Base-by-base conservation (phyloP, 1,140 invertebrate genomes). In the Probaryconus sp. region DNA sequence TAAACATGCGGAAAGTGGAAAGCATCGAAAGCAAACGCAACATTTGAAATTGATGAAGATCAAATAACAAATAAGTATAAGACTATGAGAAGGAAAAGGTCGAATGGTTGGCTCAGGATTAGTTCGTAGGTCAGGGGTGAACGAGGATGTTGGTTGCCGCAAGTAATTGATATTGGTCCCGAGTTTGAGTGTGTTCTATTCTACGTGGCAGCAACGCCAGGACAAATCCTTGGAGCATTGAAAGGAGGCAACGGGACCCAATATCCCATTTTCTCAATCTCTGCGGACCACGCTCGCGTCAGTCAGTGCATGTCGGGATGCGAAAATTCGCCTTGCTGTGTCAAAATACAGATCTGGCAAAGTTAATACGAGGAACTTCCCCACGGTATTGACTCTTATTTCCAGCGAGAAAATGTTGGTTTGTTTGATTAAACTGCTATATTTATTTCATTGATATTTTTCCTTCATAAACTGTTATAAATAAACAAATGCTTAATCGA, bases 161-260 rank as follows among this genome's bases (percentile, higher is more conserved):
- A 74, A 78, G 78, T 82, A 82, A 84, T 84, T 81, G 80, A 80
- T 82, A 84, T 82, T 80, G 79, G 80, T 81, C 64, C 38, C 69
- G 43, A 63, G 63, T 67, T 63, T 45, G 50, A 47, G 1, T 26
- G 71, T 53, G 38, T 65, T 75, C 42, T 38, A 38, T 64, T 60
- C 5, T 58, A 55, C 42, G 43, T 65, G 38, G 63, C 14, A 9
- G 38, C 31, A 42, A 56, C 50, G 42, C 35, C 50, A 40, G 50
- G 48, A 74, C 64, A 68, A 74, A 68, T 74, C 71, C 71, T 63
- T 47, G 31, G 71, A 74, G 71, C 64, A 68, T 74, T 68, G 63
- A 68, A 51, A 26, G 50, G 71, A 55, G 33, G 42, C 47, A 42
- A n/a, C 31, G 64, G 56, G 65, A 77, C 73, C n/a, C 69, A 65